Conservation (phyloP, 1,140 invertebrate species). For the Bilobella aurantiaca region DNA sequence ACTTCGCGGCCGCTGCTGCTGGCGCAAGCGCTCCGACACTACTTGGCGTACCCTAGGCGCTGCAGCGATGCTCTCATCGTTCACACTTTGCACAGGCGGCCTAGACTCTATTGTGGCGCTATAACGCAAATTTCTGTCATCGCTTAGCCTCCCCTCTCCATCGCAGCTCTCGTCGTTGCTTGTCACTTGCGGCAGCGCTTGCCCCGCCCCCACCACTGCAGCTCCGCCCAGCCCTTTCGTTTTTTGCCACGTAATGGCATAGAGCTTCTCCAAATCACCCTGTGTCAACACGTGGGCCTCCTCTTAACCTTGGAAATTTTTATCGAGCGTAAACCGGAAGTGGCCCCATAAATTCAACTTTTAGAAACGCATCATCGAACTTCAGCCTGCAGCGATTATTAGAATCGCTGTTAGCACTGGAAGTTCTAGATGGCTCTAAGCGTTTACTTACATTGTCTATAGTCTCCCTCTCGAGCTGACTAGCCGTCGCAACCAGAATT, state of each 20-base stretch:
- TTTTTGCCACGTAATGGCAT: slow-evolving; percentile 18
- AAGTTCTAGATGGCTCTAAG: neutral
- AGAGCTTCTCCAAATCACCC: slow-evolving; percentile 16
- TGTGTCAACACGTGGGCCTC: slow-evolving; percentile 12
- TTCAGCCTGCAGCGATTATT: neutral
- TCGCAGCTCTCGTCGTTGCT: no score
- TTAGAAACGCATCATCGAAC: neutral
- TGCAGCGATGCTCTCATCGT: no score
- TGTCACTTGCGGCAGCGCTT: no score
- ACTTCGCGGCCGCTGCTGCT: no score
- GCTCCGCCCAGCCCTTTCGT: slow-evolving; percentile 2
- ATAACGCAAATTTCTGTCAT: no score
- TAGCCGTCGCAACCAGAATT: neutral
- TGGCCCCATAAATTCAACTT: neutral
- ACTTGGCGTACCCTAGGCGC: no score
- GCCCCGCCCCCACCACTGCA: no score
- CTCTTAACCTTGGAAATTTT: slow-evolving; percentile 15
- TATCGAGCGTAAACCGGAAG: neutral
- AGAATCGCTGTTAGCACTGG: neutral
- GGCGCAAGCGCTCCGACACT: no score
- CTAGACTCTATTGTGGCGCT: no score
- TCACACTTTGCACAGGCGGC: no score
- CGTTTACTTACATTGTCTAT: neutral
- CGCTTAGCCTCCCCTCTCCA: no score
- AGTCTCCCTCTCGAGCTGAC: neutral